Conservation (phyloP, 2,113 vertebrate species). For the Andinoacara biseriatus region DNA sequence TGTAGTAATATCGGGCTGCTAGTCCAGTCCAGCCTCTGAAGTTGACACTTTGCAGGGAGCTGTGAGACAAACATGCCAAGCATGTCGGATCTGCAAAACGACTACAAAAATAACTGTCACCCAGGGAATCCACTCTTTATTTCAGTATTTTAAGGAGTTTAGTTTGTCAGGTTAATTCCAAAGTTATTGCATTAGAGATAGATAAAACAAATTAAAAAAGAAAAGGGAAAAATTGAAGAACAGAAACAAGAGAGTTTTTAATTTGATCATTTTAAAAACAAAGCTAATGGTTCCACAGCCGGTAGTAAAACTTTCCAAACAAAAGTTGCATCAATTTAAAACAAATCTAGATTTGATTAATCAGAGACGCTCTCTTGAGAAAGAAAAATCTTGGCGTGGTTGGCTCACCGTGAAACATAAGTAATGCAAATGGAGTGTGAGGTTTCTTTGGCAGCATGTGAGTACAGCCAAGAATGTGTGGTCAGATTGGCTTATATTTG, state of each 20-base stretch:
- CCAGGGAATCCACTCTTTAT: not conserved
- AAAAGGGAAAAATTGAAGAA: not conserved
- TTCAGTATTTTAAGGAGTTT: not conserved
- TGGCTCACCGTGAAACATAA: conserved; percentile 31
- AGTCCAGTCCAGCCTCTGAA: not conserved
- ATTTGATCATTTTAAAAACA: not conserved
- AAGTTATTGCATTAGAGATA: not conserved
- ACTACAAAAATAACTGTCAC: too few relatives aligned
- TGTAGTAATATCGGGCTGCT: not conserved
- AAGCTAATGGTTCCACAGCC: not conserved
- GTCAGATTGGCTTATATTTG: conserved; percentile 4
- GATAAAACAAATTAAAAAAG: not conserved
- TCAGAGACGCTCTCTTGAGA: not conserved
- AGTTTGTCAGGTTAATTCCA: not conserved
- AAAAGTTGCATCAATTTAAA: conserved; percentile 25
- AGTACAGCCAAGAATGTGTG: conserved; percentile 16
- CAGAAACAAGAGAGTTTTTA: too few relatives aligned
- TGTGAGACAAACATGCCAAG: not conserved
- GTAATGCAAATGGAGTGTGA: conserved; percentile 49
- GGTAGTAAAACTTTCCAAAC: conserved; percentile 39
- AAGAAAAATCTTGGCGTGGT: not conserved
- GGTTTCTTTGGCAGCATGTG: conserved; percentile 27
- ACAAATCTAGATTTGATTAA: not conserved
- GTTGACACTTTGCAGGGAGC: not conserved
- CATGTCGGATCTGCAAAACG: not conserved